These are phyloP conservation scores for Lymantria monacha DNA, from an alignment of 2,888 invertebrate genomes.

Conservation along the genomic window DNA sequence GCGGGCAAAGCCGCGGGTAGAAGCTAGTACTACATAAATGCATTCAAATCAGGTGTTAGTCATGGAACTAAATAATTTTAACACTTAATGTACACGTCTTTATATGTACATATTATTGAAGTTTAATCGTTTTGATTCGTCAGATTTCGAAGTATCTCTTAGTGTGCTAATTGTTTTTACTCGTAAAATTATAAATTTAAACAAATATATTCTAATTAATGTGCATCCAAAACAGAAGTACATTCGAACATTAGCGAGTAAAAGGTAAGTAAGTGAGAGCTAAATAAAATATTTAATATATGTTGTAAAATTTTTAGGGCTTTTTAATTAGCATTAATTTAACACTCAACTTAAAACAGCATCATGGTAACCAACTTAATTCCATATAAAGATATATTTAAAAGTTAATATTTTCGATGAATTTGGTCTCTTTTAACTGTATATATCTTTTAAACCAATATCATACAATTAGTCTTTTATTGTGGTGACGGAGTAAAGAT, in stretches of 20 bases:
- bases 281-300: constrained; percentile 29
- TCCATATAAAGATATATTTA: not conserved
- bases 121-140: not conserved
- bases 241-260: constrained; percentile 8
- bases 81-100: too few relatives aligned
- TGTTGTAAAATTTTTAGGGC: constrained; percentile 12
- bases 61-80: too few relatives aligned
- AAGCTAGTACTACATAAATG: too few relatives aligned
- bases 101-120: too few relatives aligned
- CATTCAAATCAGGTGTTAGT: too few relatives aligned
- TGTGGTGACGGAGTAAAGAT: too few relatives aligned
- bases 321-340: constrained; percentile 1
- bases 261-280: constrained; percentile 17
- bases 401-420: not conserved
- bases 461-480: too few relatives aligned
- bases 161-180: constrained; percentile 10
- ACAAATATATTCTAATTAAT: constrained; percentile 22
- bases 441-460: not conserved
- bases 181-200: constrained; percentile 9
- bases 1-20: too few relatives aligned
- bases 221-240: constrained; percentile 5
- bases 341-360: constrained; percentile 3
- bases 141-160: not conserved
- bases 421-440: not conserved
- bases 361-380: constrained; percentile 7